Percentiles rank a stretch among this genome's conserved stretches.
phyloP scores from a whole-genome alignment of 1,140 invertebrate species.

The Manduca sexta region DNA sequence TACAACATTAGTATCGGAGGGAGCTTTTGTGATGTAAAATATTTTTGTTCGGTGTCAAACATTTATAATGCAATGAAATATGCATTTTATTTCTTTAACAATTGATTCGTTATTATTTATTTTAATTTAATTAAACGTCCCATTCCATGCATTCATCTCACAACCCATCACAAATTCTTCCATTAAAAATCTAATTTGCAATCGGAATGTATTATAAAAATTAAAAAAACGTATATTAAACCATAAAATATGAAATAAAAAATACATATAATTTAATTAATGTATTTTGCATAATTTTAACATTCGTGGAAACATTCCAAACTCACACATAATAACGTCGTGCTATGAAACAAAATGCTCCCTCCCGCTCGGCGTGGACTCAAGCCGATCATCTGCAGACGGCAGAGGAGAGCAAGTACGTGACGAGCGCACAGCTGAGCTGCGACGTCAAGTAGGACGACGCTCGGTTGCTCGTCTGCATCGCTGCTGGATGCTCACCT shows the following conservation, averaged over 20 bases:
- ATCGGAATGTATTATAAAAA: too few relatives aligned
- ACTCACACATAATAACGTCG: background rate
- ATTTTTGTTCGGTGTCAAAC: too few relatives aligned
- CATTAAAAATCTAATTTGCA: too few relatives aligned
- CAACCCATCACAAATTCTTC: too few relatives aligned
- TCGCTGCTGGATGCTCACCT: constrained; percentile 85
- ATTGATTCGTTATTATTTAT: background rate
- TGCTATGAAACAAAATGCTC: constrained; percentile 14
- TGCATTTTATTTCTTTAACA: background rate
- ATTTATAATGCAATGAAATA: too few relatives aligned
- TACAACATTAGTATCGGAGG: constrained; percentile 8
- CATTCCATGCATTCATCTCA: too few relatives aligned
- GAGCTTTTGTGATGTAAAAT: background rate
- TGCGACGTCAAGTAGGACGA: constrained; percentile 60
- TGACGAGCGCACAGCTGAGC: constrained; percentile 56
- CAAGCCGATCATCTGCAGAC: constrained; percentile 65
- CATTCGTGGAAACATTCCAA: too few relatives aligned
- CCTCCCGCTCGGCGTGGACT: constrained; percentile 4
- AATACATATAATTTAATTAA: too few relatives aligned
- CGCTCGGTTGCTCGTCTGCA: constrained; percentile 79
- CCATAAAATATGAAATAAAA: too few relatives aligned
- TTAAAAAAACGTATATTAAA: too few relatives aligned
- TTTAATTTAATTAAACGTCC: background rate
- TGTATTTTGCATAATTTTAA: too few relatives aligned
- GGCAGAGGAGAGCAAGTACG: constrained; percentile 59